These are phyloP conservation scores for Acanthurus tractus DNA, from an alignment of 2,797 vertebrate species.

Conservation along the genomic window DNA sequence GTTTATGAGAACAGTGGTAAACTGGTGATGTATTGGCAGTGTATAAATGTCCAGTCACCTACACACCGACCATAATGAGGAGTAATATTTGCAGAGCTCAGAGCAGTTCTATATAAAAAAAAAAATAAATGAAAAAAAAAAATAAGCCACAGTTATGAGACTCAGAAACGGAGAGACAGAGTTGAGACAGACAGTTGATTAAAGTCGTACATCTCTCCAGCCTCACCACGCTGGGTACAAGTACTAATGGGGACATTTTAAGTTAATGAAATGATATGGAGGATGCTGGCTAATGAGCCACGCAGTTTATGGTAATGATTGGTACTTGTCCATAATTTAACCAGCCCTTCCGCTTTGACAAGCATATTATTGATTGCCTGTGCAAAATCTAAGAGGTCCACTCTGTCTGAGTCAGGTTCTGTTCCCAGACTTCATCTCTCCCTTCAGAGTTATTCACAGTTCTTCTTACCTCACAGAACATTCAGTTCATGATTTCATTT, in stretches of 20 bases:
- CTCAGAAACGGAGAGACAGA: constrained; percentile 23
- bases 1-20: constrained; percentile 71
- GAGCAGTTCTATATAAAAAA: constrained; percentile 7
- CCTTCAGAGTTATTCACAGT: constrained; percentile 26
- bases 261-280: constrained; percentile 66
- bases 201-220: constrained; percentile 37
- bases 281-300: constrained; percentile 65
- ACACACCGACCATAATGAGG: constrained; percentile 51
- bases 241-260: constrained; percentile 44
- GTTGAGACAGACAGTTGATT: constrained; percentile 9
- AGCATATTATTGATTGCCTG: constrained; percentile 63
- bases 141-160: constrained; percentile 20
- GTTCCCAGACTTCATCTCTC: constrained; percentile 42
- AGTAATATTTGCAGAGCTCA: constrained; percentile 41
- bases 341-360: constrained; percentile 58
- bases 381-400: constrained; percentile 47
- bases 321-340: constrained; percentile 68
- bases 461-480: constrained; percentile 35
- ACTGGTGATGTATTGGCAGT: constrained; percentile 60
- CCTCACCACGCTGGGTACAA: constrained; percentile 19
- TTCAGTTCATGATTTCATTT: constrained; percentile 39
- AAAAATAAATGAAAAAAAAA: not conserved
- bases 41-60: constrained; percentile 58
- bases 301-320: constrained; percentile 67
- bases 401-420: constrained; percentile 48